Evolutionary conservation across 2,797 vertebrate genomes (phyloP), one percentile per base, ranked within the genome.

Genomic region (Melanotaenia maccullochi): DNA sequence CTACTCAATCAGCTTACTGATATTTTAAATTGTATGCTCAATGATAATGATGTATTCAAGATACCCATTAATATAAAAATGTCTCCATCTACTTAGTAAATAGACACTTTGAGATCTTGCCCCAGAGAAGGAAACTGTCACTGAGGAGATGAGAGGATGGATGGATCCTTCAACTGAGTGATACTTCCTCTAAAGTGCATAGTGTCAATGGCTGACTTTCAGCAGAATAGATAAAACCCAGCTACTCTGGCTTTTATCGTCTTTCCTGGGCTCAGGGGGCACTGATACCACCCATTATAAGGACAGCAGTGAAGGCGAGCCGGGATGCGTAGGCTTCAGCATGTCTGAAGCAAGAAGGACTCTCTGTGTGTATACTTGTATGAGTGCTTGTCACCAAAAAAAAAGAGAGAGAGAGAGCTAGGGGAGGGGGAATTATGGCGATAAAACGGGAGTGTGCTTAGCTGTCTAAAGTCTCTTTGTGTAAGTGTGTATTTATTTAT

Each of bases 121-220:
- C 22, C 1, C 69, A 73, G 69, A 38, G 64, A 75, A 42, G 13
- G 68, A 64, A 71, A 75, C 64, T 78, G 85, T 89, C 81, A 71
- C 71, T 18, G 75, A 81, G 82, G 81, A 87, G 89, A 87, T 81
- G 87, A 90, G 85, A 77, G 82, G 81, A 90, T 68, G 75, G 85
- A 84, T 85, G 85, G 79, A 81, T 87, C 73, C 86, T 87, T 81
- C 80, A 82, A 87, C 85, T 92, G 94, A 94, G 93, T 94, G 93
- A 91, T 89, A 93, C 94, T 94, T 94, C 94, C 94, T 94, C 92
- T 90, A 93, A 94, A 94, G 93, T 95, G 94, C 92, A 83, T 84
- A 33, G 94, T 93, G 93, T 95, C 93, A 94, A 94, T 93, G 88
- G 93, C 88, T 85, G 90, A 93, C 93, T 95, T 94, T 95, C 93